A percentile compares a stretch with the other conserved stretches of the same genome.
These are phyloP conservation scores for Mohoua ochrocephala DNA, from an alignment of 2,113 vertebrate genomes.

Conservation along the genomic window DNA sequence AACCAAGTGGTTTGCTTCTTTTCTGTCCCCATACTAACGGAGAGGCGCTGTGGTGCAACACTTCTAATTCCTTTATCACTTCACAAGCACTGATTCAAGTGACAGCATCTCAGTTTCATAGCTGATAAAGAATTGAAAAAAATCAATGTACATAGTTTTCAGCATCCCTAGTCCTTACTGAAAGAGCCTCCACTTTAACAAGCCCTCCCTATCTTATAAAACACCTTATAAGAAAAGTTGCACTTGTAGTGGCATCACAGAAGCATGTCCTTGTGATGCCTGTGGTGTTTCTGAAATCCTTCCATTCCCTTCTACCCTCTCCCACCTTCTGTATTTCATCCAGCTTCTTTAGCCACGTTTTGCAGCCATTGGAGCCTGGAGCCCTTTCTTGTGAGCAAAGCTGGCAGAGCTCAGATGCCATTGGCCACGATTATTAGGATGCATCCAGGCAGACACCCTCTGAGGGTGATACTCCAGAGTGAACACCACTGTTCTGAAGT, in stretches of 20 bases:
- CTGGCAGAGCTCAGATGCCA: neutral
- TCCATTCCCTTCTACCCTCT: neutral
- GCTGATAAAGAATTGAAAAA: neutral
- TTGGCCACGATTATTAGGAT: neutral
- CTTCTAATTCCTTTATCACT: neutral
- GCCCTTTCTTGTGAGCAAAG: neutral
- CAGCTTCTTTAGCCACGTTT: neutral
- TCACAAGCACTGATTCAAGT: neutral
- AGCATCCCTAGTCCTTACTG: neutral
- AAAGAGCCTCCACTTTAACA: neutral
- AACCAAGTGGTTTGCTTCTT: neutral
- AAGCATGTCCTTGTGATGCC: neutral
- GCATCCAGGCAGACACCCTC: neutral
- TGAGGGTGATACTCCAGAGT: neutral
- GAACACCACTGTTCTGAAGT: neutral
- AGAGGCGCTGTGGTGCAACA: neutral
- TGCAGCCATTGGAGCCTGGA: neutral
- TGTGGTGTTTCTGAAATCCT: neutral
- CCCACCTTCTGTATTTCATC: neutral
- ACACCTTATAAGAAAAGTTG: neutral
- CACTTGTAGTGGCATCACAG: neutral
- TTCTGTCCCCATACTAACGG: neutral
- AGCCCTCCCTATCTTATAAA: neutral
- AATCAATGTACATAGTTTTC: neutral
- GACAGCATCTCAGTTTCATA: neutral